Evolutionary conservation across 2,113 vertebrate genomes (phyloP).

Genomic region (Synodontis membranacea): DNA sequence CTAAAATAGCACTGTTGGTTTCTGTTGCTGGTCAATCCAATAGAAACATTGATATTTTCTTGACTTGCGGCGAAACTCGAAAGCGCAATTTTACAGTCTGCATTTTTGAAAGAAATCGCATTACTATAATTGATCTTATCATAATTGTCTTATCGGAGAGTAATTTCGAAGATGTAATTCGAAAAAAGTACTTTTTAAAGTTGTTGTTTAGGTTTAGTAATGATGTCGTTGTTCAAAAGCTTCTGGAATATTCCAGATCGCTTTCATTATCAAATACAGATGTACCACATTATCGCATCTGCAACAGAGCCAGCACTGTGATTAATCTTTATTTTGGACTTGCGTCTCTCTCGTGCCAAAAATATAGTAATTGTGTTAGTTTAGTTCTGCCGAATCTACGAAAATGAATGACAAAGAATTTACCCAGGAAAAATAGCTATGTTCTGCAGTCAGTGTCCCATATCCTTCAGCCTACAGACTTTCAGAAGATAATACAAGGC

Average conservation of each 20-base stretch:
- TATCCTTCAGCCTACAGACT: slow-evolving; percentile 59
- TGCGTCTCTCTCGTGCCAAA: slow-evolving; percentile 45
- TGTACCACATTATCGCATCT: slow-evolving; percentile 23
- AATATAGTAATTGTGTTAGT: slow-evolving; percentile 60
- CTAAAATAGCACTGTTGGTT: neutral
- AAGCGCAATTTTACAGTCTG: slow-evolving; percentile 43
- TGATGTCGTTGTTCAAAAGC: slow-evolving; percentile 7
- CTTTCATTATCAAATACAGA: slow-evolving; percentile 37
- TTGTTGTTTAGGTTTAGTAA: slow-evolving; percentile 12
- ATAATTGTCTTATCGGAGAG: slow-evolving; percentile 42
- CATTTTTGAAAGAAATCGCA: slow-evolving; percentile 7
- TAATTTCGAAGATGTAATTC: neutral
- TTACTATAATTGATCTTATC: neutral
- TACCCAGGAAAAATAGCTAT: slow-evolving; percentile 59
- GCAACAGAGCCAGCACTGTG: slow-evolving; percentile 24
- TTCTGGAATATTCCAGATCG: slow-evolving; percentile 38
- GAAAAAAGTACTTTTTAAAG: slow-evolving; percentile 24
- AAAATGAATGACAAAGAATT: slow-evolving; percentile 65
- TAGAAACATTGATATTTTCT: slow-evolving; percentile 45
- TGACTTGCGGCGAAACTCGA: slow-evolving; percentile 20
- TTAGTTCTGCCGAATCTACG: slow-evolving; percentile 60
- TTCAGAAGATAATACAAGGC: slow-evolving; percentile 18
- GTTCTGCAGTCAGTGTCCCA: slow-evolving; percentile 70
- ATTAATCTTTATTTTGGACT: slow-evolving; percentile 55
- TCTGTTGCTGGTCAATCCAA: slow-evolving; percentile 26